A percentile compares a stretch with the other conserved stretches of the same genome.
These are phyloP conservation scores for Eustalomyia histrio DNA, from an alignment of 2,888 invertebrate genomes.

Conservation along the genomic window DNA sequence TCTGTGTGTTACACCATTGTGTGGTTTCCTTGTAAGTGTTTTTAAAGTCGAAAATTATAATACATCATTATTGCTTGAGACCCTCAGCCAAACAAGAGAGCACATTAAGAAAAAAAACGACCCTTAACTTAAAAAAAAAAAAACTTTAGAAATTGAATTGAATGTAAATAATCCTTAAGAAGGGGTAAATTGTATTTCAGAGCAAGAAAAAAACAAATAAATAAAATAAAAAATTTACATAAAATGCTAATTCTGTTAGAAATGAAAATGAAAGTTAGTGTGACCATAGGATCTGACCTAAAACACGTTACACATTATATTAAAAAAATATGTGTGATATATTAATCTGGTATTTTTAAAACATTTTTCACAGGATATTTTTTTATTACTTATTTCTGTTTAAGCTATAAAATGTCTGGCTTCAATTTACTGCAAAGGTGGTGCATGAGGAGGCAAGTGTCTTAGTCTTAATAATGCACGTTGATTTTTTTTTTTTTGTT, in stretches of 20 bases:
- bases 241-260: conserved; percentile 37
- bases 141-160: neutral
- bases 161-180: conserved; percentile 6
- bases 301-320: neutral
- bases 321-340: conserved; percentile 14
- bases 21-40: no score
- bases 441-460: neutral
- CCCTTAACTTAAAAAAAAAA: neutral
- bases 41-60: neutral
- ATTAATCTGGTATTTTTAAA: conserved; percentile 15
- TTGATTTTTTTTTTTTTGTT: neutral
- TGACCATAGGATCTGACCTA: conserved; percentile 29
- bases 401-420: neutral
- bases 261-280: conserved; percentile 29
- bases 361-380: conserved; percentile 6
- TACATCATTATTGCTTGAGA: neutral
- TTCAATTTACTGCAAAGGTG: neutral
- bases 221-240: conserved; percentile 42
- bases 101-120: neutral
- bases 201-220: no score
- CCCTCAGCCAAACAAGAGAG: neutral
- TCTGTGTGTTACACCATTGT: no score
- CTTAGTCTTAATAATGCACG: neutral
- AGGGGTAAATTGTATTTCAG: conserved; percentile 13
- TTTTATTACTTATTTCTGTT: neutral